Base-by-base conservation (phyloP, 2,113 vertebrate species). In the Origma solitaria region DNA sequence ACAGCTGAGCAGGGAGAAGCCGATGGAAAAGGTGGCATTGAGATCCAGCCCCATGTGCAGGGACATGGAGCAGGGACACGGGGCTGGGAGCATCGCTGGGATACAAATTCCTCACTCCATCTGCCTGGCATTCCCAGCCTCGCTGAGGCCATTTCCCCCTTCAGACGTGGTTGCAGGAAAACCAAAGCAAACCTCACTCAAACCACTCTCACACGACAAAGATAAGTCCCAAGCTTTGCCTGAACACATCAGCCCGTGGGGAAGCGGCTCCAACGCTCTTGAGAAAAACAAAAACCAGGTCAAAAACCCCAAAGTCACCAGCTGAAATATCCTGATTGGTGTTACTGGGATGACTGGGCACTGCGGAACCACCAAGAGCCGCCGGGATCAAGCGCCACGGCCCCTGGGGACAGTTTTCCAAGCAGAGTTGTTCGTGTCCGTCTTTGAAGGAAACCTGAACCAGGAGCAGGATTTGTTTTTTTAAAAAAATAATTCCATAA, bases 1-100 rank as follows among this genome's bases (percentile, higher is more conserved):
- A 53, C 30, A 68, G 80, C 72, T 45, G 69, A 23, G 57, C 33
- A 31, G 18, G 70, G 38, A 62, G 44, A 70, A 0, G 4, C 49
- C 1, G 1, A 47, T 44, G 18, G 57, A 38, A 13, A 27, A 42
- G 19, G 21, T 5, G 1, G 37, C 21, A 31, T 6, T 0, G 1
- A 51, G 51, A 25, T 7, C 15, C 60, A 53, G 60, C 15, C 15
- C 33, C 0, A 1, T 1, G 25, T 7, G 33, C 16, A 16, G 31
- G 2, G 11, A n/a, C 9, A 15, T 0, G 1, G 69, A 71, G 62
- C 4, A 0, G 50, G 54, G 6, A 37, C 8, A 0, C 0, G 0
- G 58, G 22, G 5, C 65, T 22, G 2, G 5, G 56, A 72, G 79
- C 45, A 44, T 19, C 2, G 1, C 65, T 64, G 73, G 23, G 10